Conservation (phyloP, 2,888 invertebrate species). For the Selenia dentaria region DNA sequence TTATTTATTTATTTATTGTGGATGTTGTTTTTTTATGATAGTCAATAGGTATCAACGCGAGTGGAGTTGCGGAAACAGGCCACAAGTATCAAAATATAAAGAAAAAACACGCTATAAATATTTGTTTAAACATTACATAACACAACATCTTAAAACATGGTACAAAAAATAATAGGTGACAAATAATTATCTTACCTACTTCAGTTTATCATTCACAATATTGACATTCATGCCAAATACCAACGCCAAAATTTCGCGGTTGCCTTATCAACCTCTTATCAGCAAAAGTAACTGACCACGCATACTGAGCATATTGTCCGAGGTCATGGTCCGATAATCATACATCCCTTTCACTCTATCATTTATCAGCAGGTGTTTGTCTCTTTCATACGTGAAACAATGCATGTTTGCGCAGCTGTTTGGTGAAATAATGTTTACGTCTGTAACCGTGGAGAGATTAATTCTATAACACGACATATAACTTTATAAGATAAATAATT, state of each 20-base stretch:
- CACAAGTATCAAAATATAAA: too few species aligned
- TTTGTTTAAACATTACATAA: too few species aligned
- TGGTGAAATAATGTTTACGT: slow-evolving; percentile 13
- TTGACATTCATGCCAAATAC: slow-evolving; percentile 17
- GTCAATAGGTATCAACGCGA: too few species aligned
- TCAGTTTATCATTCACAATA: neutral
- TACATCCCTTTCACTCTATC: slow-evolving; percentile 39
- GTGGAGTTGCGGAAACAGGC: too few species aligned
- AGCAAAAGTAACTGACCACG: slow-evolving; percentile 60
- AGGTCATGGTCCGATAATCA: slow-evolving; percentile 64
- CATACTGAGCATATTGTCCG: slow-evolving; percentile 57
- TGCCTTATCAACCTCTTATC: slow-evolving; percentile 52
- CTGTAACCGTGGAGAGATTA: slow-evolving; percentile 2
- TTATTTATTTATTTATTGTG: too few species aligned
- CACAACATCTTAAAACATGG: too few species aligned
- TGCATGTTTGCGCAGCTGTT: slow-evolving; percentile 37
- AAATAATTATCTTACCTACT: too few species aligned
- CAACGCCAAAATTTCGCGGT: slow-evolving; percentile 38
- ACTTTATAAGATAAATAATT: neutral
- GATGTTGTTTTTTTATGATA: too few species aligned
- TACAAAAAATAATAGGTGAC: too few species aligned
- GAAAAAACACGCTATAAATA: too few species aligned
- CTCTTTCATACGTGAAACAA: slow-evolving; percentile 31
- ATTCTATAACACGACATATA: neutral
- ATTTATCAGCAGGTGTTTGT: slow-evolving; percentile 14